Evolutionary conservation across 2,888 invertebrate species (phyloP).

Genomic region (Platycnemis pennipes): DNA sequence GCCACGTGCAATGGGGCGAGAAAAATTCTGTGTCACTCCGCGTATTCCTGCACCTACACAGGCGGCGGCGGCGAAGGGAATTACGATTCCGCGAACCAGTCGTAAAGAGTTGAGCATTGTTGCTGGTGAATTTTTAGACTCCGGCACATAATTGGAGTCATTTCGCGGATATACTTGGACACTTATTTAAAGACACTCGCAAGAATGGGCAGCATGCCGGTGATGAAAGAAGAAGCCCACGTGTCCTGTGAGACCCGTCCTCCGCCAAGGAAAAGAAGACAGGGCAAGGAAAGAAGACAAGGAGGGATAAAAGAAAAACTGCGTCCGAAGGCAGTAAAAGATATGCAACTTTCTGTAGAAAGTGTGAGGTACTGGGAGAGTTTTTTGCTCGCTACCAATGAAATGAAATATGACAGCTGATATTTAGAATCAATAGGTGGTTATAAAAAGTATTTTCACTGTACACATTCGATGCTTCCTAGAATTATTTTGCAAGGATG

Average conservation of each 20-base stretch:
- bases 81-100: not conserved
- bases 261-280: not conserved
- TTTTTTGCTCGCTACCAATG: no score
- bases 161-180: not conserved
- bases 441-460: no score
- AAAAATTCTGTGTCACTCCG: not conserved
- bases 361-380: no score
- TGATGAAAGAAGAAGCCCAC: not conserved
- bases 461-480: no score
- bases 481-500: no score
- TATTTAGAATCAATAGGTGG: no score
- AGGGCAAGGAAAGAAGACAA: not conserved
- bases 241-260: not conserved
- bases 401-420: no score
- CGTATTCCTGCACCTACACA: not conserved
- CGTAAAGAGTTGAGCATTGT: constrained; percentile 15
- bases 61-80: not conserved
- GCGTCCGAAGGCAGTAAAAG: no score
- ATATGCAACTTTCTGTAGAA: no score
- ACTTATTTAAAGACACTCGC: not conserved
- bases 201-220: not conserved
- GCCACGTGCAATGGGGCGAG: not conserved
- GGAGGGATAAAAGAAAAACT: no score
- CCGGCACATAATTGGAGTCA: not conserved
- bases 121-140: not conserved